Base-by-base conservation (phyloP, 1,140 invertebrate genomes). In the Mamestra configurata region DNA sequence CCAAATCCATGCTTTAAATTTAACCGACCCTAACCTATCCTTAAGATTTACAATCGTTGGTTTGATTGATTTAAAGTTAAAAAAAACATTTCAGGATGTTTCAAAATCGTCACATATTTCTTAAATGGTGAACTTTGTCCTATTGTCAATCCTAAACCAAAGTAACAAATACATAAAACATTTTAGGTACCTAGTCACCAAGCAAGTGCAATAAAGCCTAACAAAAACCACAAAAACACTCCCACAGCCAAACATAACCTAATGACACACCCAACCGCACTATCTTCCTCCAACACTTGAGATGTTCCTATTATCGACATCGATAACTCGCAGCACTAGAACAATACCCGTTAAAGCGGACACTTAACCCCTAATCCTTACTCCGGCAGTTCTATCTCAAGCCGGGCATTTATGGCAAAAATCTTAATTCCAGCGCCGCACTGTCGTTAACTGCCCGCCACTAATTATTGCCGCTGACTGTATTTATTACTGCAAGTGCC, bases 311-410 rank as follows among this genome's bases (percentile, higher is more conserved):
- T 79, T 71, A 79, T 79, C 57, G 66, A 73, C 68, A 84, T 84
- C 83, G 70, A 85, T 75, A 82, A 49, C 51, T 55, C 40, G 49
- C 91, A 85, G 71, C 86, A 82, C 92, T 93, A 91, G n/a, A 77
- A 84, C 85, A 88, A 89, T 89, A 91, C 89, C 90, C 90, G 92
- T 95, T 94, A 94, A 89, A 85, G 88, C 92, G 91, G 89, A 90
- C 92, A 93, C 93, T 94, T 95, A 95, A 94, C 93, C 93, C 92
- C 93, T 93, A 95, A 95, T 95, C 92, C 92, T 89, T 81, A 84
- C 85, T 79, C 79, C 82, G 84, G 90, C 90, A 91, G 88, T 92
- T 93, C 89, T 88, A 90, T 88, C 85, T 76, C 85, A 79, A 79
- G 84, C 37, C 80, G 89, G 83, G 89, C 91, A 89, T 94, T 94